phyloP scores from a whole-genome alignment of 2,797 vertebrate species.

The Micromesistius poutassou region DNA sequence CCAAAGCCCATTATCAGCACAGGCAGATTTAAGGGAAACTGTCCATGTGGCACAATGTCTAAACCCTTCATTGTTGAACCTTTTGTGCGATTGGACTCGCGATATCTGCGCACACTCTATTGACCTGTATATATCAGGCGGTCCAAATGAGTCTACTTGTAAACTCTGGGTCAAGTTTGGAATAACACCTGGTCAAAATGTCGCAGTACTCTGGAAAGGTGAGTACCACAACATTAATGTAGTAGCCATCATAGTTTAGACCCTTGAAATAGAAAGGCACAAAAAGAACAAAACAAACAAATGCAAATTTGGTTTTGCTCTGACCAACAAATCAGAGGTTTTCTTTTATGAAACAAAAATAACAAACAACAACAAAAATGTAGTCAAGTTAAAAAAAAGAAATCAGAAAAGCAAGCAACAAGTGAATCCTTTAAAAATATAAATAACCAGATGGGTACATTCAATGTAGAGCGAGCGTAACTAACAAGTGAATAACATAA shows the following conservation, averaged over 20 bases:
- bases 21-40: constrained; percentile 71
- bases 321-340: too few species aligned
- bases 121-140: constrained; percentile 74
- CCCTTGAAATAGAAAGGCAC: constrained; percentile 16
- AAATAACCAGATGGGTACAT: too few species aligned
- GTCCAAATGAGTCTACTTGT: constrained; percentile 59
- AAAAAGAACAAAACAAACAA: neutral
- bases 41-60: constrained; percentile 79
- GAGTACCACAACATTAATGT: constrained; percentile 61
- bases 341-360: too few species aligned
- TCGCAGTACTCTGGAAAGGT: constrained; percentile 90
- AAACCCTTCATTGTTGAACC: constrained; percentile 76
- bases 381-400: neutral
- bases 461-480: neutral
- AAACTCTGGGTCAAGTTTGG: constrained; percentile 65
- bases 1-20: constrained; percentile 81
- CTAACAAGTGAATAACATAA: neutral
- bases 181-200: constrained; percentile 70
- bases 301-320: too few species aligned
- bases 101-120: constrained; percentile 37
- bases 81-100: constrained; percentile 64
- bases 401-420: neutral
- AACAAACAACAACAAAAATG: neutral
- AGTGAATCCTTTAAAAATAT: too few species aligned
- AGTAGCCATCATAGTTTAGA: constrained; percentile 16